A percentile compares a stretch with the other conserved stretches of the same genome.
phyloP scores from a whole-genome alignment of 1,140 invertebrate genomes.

The Cydia strobilella region DNA sequence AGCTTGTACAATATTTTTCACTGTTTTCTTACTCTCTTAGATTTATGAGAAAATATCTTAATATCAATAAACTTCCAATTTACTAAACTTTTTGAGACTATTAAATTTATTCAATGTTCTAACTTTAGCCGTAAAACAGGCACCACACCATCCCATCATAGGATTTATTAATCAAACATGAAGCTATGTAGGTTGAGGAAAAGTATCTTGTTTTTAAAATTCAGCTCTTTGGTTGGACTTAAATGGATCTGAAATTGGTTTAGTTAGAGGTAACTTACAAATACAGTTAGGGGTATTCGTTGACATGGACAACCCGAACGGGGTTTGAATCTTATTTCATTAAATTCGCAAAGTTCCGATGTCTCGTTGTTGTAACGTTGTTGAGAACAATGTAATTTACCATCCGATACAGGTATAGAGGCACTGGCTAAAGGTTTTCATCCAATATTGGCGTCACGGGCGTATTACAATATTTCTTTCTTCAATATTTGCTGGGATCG shows the following conservation, averaged over 20 bases:
- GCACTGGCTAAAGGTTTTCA: not conserved
- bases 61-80: slow-evolving; percentile 2
- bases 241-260: slow-evolving; percentile 3
- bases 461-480: not conserved
- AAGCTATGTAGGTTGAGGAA: not conserved
- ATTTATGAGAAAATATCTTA: slow-evolving; percentile 8
- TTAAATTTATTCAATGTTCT: slow-evolving; percentile 28
- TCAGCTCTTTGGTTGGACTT: too few relatives aligned
- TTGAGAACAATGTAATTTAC: slow-evolving; percentile 23
- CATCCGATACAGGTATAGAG: slow-evolving; percentile 4
- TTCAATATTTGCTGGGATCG: too few relatives aligned
- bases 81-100: not conserved
- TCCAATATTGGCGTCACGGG: not conserved
- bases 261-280: not conserved
- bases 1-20: not conserved
- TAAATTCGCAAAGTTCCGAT: slow-evolving; percentile 19
- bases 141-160: slow-evolving; percentile 1
- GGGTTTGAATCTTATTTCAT: slow-evolving; percentile 19
- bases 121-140: slow-evolving; percentile 18
- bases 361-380: slow-evolving; percentile 21
- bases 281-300: not conserved
- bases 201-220: not conserved
- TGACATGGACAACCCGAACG: slow-evolving; percentile 4
- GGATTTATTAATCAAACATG: slow-evolving; percentile 4
- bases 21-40: not conserved